These are phyloP conservation scores for Corvus hawaiiensis DNA, from an alignment of 2,113 vertebrate species.

Conservation along the genomic window DNA sequence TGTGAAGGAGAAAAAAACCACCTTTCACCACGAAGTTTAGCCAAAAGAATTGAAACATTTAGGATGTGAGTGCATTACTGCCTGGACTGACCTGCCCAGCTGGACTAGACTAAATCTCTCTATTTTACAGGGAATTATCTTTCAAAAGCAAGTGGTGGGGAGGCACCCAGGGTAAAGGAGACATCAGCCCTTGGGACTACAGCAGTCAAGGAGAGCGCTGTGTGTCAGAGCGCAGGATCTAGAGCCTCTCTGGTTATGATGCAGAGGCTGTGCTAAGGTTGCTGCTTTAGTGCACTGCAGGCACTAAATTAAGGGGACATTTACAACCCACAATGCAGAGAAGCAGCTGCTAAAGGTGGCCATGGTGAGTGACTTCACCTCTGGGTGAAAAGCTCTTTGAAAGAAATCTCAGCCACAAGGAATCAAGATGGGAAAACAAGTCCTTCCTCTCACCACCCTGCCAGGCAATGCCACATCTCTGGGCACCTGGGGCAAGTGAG, in stretches of 20 bases:
- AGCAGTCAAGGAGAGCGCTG: not conserved
- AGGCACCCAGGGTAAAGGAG: not conserved
- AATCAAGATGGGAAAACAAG: not conserved
- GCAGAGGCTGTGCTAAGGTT: slow-evolving; percentile 38
- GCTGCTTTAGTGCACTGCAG: slow-evolving; percentile 59
- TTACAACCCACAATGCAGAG: slow-evolving; percentile 52
- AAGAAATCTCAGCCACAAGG: not conserved
- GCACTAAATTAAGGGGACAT: slow-evolving; percentile 60
- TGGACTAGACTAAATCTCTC: slow-evolving; percentile 49
- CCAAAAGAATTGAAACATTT: slow-evolving; percentile 40
- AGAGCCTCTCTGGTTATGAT: slow-evolving; percentile 9
- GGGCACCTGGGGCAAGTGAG: not conserved
- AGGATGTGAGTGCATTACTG: slow-evolving; percentile 16
- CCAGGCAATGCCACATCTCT: not conserved
- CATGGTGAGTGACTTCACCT: not conserved
- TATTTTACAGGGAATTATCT: slow-evolving; percentile 33
- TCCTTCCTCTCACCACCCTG: not conserved
- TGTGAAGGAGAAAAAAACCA: not conserved
- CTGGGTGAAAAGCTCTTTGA: not conserved
- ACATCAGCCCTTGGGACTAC: not conserved
- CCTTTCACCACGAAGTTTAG: slow-evolving; percentile 28
- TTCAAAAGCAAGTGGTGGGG: not conserved
- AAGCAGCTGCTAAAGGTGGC: slow-evolving; percentile 37
- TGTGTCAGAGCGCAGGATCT: not conserved
- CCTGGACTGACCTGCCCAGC: slow-evolving; percentile 30